Percentiles rank a stretch among this genome's conserved stretches.
Conservation (phyloP, 2,113 vertebrate species). For the Hyperopisus bebe region DNA sequence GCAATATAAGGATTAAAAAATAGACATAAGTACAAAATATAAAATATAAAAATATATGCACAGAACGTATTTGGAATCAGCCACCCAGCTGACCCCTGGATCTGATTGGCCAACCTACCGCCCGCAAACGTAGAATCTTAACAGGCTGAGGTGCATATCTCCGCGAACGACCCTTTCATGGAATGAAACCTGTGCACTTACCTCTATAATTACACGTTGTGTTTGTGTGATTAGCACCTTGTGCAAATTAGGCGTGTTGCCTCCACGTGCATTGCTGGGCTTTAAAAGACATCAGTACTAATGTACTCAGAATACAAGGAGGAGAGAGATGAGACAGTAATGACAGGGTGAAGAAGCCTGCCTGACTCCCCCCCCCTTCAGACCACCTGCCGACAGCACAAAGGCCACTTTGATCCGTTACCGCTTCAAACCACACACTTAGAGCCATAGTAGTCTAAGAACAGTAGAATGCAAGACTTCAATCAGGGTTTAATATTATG, state of each 20-base stretch:
- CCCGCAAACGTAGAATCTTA: not conserved
- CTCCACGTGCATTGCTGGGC: not conserved
- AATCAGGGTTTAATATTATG: constrained; percentile 7
- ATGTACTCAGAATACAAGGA: not conserved
- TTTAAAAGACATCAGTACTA: not conserved
- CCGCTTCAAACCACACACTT: not conserved
- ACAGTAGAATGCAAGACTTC: not conserved
- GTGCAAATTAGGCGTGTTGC: not conserved
- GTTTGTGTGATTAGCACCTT: not conserved
- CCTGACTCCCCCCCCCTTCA: not conserved
- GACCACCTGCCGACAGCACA: not conserved
- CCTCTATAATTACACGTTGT: not conserved
- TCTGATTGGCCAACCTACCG: not conserved
- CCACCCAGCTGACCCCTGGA: not conserved
- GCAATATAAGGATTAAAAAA: not conserved
- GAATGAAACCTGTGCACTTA: not conserved
- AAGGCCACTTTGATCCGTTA: constrained; percentile 1
- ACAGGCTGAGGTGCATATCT: not conserved
- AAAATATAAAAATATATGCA: not conserved
- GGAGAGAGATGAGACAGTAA: not conserved
- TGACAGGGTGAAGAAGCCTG: not conserved
- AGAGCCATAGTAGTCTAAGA: not conserved
- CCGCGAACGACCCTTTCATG: not conserved
- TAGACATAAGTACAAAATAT: not conserved
- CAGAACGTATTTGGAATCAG: not conserved